These are phyloP conservation scores for Hylaea fasciaria DNA, from an alignment of 2,888 invertebrate species.

Conservation along the genomic window DNA sequence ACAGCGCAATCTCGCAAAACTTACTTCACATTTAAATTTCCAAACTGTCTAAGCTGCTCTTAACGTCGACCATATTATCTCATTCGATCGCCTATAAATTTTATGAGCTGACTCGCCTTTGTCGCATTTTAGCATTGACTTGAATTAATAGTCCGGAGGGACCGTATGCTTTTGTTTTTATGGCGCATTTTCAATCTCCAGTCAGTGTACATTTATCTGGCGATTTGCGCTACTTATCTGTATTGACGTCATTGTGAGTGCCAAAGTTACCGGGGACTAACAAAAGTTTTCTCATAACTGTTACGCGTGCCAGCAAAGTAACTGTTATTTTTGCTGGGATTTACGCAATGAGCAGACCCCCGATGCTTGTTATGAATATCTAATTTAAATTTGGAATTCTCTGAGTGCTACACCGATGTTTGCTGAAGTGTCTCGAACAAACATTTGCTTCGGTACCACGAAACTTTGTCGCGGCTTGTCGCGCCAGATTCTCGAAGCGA, in stretches of 20 bases:
- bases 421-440: slow-evolving; percentile 75
- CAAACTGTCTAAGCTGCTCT: slow-evolving; percentile 85
- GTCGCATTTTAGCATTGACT: slow-evolving; percentile 76
- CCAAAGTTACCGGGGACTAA: slow-evolving; percentile 34
- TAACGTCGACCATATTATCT: slow-evolving; percentile 85
- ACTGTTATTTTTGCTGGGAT: slow-evolving; percentile 68
- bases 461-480: slow-evolving; percentile 50
- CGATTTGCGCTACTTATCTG: slow-evolving; percentile 1
- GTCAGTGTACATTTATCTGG: slow-evolving; percentile 5
- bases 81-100: slow-evolving; percentile 85
- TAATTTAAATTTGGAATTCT: slow-evolving; percentile 83
- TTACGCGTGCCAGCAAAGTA: slow-evolving; percentile 56
- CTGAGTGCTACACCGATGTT: slow-evolving; percentile 79
- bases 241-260: slow-evolving; percentile 8
- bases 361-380: slow-evolving; percentile 82
- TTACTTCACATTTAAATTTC: slow-evolving; percentile 86
- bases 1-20: slow-evolving; percentile 84
- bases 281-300: slow-evolving; percentile 52
- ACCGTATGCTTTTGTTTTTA: slow-evolving; percentile 67
- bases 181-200: slow-evolving; percentile 38
- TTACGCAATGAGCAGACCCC: slow-evolving; percentile 74
- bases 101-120: slow-evolving; percentile 82
- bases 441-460: slow-evolving; percentile 73
- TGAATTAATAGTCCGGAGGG: slow-evolving; percentile 76
- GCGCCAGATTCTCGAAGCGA: slow-evolving; percentile 38